phyloP scores from a whole-genome alignment of 2,888 invertebrate species.

The Heliconius ethilla region DNA sequence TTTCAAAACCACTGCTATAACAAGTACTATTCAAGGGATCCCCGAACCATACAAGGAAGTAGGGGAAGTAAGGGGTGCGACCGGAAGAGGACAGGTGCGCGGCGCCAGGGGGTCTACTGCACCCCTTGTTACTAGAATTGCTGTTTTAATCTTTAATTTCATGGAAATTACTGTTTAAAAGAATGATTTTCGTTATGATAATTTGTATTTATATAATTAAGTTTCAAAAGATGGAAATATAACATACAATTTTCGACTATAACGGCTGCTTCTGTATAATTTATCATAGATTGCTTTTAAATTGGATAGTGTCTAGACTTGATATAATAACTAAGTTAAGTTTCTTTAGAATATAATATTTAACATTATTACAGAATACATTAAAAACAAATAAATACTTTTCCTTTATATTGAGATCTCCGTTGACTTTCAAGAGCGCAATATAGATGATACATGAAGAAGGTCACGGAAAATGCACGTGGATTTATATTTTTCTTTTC shows the following conservation, averaged over 20 bases:
- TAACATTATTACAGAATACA: neutral
- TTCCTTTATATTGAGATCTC: no score
- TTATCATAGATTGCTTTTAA: neutral
- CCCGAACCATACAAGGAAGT: slow-evolving; percentile 8
- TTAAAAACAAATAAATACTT: no score
- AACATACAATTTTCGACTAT: neutral
- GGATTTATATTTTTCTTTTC: no score
- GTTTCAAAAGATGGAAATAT: no score
- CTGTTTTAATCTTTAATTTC: slow-evolving; percentile 4
- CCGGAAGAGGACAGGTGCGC: slow-evolving; percentile 40
- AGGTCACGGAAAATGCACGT: no score
- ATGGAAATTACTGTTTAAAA: neutral
- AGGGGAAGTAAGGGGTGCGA: slow-evolving; percentile 31
- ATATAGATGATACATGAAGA: no score
- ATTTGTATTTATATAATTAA: neutral
- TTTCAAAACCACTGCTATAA: slow-evolving; percentile 16
- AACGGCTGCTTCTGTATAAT: slow-evolving; percentile 6
- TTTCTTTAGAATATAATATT: neutral
- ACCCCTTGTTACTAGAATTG: slow-evolving; percentile 9
- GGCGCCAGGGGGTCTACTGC: slow-evolving; percentile 39
- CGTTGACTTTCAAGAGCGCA: no score
- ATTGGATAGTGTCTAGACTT: slow-evolving; percentile 18
- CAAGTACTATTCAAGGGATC: slow-evolving; percentile 10
- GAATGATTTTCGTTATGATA: neutral
- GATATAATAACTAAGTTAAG: neutral